Evolutionary conservation across 2,797 vertebrate genomes (phyloP).

Genomic region (Sebastes reedi): DNA sequence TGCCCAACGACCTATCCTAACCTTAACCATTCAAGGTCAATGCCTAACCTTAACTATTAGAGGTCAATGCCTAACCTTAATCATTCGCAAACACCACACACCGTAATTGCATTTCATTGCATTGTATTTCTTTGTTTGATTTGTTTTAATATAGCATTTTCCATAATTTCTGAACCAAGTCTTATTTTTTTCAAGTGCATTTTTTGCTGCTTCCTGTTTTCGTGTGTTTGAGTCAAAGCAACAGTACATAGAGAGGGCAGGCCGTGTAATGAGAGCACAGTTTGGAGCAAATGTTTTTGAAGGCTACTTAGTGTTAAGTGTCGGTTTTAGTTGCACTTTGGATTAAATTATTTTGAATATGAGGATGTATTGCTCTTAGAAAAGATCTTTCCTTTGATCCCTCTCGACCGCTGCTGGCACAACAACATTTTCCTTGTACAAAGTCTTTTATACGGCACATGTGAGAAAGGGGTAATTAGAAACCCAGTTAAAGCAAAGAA

Average conservation of each 20-base stretch:
- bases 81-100: no score
- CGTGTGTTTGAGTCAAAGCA: neutral
- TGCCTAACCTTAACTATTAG: no score
- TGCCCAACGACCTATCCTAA: no score
- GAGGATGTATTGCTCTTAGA: neutral
- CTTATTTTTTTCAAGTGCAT: neutral
- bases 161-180: neutral
- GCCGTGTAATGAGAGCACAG: neutral
- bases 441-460: neutral
- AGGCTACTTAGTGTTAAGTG: neutral
- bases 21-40: no score
- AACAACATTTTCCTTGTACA: neutral
- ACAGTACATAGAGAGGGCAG: neutral
- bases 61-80: no score
- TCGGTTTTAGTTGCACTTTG: neutral
- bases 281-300: neutral
- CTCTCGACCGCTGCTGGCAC: neutral
- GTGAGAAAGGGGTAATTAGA: neutral
- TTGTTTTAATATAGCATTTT: neutral
- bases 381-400: neutral
- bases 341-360: neutral
- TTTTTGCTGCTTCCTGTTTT: neutral
- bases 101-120: neutral
- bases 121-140: neutral
- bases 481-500: neutral